phyloP scores from a whole-genome alignment of 1,140 invertebrate genomes.

The Lethrus apterus region DNA sequence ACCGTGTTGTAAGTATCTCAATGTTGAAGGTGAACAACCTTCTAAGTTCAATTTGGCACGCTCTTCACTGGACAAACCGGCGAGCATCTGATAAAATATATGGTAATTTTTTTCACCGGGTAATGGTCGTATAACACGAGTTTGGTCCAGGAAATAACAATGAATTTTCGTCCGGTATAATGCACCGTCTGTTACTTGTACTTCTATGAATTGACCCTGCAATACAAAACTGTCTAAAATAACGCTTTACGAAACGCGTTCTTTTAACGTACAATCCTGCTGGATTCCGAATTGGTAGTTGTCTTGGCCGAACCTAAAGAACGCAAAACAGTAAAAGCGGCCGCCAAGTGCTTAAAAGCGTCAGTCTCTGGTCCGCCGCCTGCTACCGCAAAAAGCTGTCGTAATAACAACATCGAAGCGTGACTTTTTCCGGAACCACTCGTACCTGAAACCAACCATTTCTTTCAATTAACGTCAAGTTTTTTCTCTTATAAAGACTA shows the following conservation, averaged over 20 bases:
- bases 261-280: constrained; percentile 67
- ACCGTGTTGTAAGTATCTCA: constrained; percentile 71
- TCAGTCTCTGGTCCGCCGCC: constrained; percentile 90
- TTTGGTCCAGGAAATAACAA: constrained; percentile 91
- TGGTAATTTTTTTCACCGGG: constrained; percentile 91
- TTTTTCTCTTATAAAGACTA: no score
- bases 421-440: constrained; percentile 94
- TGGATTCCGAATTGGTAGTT: constrained; percentile 83
- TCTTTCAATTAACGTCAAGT: background rate
- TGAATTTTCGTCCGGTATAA: constrained; percentile 93
- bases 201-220: constrained; percentile 92
- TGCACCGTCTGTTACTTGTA: constrained; percentile 92
- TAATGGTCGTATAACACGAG: constrained; percentile 77
- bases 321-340: constrained; percentile 86
- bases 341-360: constrained; percentile 92
- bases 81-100: constrained; percentile 95
- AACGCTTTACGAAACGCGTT: constrained; percentile 14
- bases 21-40: constrained; percentile 70
- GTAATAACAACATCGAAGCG: constrained; percentile 82
- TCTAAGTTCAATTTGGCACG: constrained; percentile 77
- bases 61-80: constrained; percentile 80
- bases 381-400: constrained; percentile 87
- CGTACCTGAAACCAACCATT: constrained; percentile 53
- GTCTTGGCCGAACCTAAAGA: constrained; percentile 88
- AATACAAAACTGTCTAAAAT: no score